These are phyloP conservation scores for Nebria salina DNA, from an alignment of 2,888 invertebrate species.

Conservation along the genomic window DNA sequence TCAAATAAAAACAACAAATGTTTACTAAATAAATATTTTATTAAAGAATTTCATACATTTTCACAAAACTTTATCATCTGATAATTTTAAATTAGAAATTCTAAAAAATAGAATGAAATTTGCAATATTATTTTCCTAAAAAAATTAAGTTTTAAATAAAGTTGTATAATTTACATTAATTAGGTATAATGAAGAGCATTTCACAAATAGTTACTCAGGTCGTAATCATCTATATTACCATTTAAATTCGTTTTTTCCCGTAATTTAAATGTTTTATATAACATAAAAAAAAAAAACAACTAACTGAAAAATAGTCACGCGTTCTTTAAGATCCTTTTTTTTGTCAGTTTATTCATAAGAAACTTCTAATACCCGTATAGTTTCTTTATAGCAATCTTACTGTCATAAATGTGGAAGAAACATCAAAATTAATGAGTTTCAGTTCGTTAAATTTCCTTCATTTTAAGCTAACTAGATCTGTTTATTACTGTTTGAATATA, in stretches of 20 bases:
- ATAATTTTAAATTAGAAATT: too few relatives aligned
- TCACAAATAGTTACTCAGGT: neutral
- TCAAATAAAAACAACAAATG: too few relatives aligned
- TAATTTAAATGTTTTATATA: neutral
- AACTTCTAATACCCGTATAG: neutral
- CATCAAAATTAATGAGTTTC: conserved; percentile 30
- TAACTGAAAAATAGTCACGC: neutral
- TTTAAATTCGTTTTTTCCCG: neutral
- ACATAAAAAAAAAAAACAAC: neutral
- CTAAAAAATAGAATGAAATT: too few relatives aligned
- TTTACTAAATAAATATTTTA: too few relatives aligned
- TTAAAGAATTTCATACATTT: too few relatives aligned
- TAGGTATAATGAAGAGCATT: neutral
- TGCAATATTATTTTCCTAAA: too few relatives aligned
- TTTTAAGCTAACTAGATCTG: conserved; percentile 17
- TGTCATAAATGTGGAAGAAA: conserved; percentile 21
- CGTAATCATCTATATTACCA: neutral
- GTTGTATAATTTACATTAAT: neutral
- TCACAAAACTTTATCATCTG: too few relatives aligned
- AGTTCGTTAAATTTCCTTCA: conserved; percentile 29
- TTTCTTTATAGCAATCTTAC: neutral
- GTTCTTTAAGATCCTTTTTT: neutral
- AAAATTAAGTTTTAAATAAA: neutral
- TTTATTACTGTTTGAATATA: conserved; percentile 17
- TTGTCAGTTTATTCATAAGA: neutral